These are phyloP conservation scores for Orcinus orca DNA, from an alignment of 2,113 vertebrate species.

Conservation along the genomic window DNA sequence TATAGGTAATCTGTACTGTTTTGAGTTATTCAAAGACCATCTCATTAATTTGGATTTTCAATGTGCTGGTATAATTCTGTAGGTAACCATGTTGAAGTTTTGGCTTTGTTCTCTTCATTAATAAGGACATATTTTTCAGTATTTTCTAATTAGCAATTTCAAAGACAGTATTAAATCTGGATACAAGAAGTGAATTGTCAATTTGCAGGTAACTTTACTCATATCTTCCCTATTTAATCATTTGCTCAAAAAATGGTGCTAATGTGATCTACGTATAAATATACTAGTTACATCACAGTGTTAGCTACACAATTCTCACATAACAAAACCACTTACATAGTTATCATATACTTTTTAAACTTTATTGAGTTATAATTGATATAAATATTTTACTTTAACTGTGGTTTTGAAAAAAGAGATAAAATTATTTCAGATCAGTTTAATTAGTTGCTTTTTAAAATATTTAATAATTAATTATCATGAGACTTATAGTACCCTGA, in stretches of 20 bases:
- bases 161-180: not conserved
- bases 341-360: not conserved
- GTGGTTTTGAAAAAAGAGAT: not conserved
- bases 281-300: not conserved
- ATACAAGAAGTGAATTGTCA: not conserved
- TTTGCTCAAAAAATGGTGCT: not conserved
- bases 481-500: not conserved
- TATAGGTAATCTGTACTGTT: not conserved
- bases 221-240: not conserved
- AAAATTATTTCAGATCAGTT: not conserved
- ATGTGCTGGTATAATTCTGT: not conserved
- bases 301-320: not conserved
- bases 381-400: not conserved
- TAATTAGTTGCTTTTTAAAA: not conserved
- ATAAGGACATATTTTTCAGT: not conserved
- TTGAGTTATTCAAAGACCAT: conserved; percentile 20
- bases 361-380: not conserved
- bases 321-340: not conserved
- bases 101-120: not conserved
- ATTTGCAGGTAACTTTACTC: not conserved
- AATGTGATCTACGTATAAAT: not conserved
- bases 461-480: not conserved
- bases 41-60: not conserved
- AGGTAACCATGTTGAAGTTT: not conserved
- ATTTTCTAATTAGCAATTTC: not conserved